Base-by-base conservation (phyloP, 1,140 invertebrate species). In the Pseudobourletiella spinata region DNA sequence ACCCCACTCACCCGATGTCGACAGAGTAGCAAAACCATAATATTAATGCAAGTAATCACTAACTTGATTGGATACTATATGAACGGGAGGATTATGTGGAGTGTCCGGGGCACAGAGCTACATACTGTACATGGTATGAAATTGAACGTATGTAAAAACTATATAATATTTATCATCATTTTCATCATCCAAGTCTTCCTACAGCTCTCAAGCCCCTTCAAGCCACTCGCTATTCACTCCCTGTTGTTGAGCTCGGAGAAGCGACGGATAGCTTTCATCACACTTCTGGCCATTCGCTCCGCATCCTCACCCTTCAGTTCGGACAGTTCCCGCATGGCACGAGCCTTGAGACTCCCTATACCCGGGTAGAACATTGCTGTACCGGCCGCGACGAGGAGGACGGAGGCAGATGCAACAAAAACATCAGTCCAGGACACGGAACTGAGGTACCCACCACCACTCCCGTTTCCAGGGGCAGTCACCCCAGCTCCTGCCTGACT, bases 261-360 rank as follows among this genome's bases (percentile, higher is more conserved):
- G 59, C 59, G 66, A 32, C 61, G 59, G 22, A 69, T 39, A 28
- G 67, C 67, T 46, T 39, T 52, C 29, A 69, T 42, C 20, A 69
- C 67, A 44, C 61, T 52, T 24, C 59, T 57, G 30, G 62, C 61
- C 64, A 69, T 61, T 11, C 61, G 50, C 32, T 58, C 51, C 1
- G 59, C 61, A 57, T 69, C 67, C 2, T 69, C 67, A 2, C 59
- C 8, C 2, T 63, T 56, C 8, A 69, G 39, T 25, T 66, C 67
- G 16, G 60, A 25, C 16, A 69, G 26, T 48, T 69, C 61, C 16
- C 67, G 50, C 15, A 69, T 59, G 8, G 64, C 61, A 6, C 67
- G 42, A 16, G 46, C 25, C 46, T 61, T 63, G 11, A 64, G 51
- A 16, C 3, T 16, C 1, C 16, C 55, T 30, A 64, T 20, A 14